These are phyloP conservation scores for Hydrozoanthus gracilis DNA, from an alignment of 92 coral and sea anemone genomes.

Conservation along the genomic window DNA sequence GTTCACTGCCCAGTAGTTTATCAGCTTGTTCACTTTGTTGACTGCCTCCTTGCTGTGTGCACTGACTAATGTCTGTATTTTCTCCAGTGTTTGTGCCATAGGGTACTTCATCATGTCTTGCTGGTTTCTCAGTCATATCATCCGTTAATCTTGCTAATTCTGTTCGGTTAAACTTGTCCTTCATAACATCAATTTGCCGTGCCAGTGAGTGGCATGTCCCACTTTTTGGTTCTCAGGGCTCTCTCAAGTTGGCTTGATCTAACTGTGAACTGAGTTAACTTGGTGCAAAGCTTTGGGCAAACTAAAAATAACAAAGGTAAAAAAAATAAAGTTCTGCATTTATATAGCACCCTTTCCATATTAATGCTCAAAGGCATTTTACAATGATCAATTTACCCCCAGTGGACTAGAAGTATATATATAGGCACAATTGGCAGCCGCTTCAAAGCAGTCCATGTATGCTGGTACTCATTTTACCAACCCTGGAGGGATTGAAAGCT, in stretches of 20 bases:
- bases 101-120: slow-evolving; percentile 9
- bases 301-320: slow-evolving; percentile 37
- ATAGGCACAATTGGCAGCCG: too few species aligned
- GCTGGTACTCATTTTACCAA: too few species aligned
- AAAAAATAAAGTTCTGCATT: not conserved
- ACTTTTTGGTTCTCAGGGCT: slow-evolving; percentile 58
- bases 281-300: slow-evolving; percentile 47
- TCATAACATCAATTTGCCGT: slow-evolving; percentile 73
- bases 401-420: too few species aligned
- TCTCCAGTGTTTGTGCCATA: slow-evolving; percentile 1
- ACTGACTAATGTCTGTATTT: slow-evolving; percentile 4
- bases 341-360: not conserved
- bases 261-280: slow-evolving; percentile 54
- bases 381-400: too few species aligned
- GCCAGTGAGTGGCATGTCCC: slow-evolving; percentile 65
- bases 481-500: too few species aligned
- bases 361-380: too few species aligned
- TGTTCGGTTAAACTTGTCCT: slow-evolving; percentile 55
- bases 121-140: slow-evolving; percentile 35
- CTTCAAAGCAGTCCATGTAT: too few species aligned
- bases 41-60: slow-evolving; percentile 3
- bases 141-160: slow-evolving; percentile 48
- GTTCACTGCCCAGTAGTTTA: slow-evolving; percentile 16
- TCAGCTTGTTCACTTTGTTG: not conserved
- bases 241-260: slow-evolving; percentile 66